A percentile compares a stretch with the other conserved stretches of the same genome.
phyloP scores from a whole-genome alignment of 1,140 invertebrate genomes.

The Pogonomyrmex californicus region DNA sequence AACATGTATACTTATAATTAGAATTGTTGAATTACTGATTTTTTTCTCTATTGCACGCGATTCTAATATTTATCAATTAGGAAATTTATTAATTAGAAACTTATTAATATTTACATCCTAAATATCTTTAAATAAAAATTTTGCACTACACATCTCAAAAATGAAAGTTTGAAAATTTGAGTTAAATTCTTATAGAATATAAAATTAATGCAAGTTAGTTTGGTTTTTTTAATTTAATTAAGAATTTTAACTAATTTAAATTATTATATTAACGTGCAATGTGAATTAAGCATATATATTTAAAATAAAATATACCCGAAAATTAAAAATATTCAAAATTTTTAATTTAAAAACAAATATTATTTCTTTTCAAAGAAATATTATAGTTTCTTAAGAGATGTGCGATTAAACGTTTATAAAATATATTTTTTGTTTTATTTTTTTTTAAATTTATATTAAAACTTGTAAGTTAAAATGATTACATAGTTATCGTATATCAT shows the following conservation, averaged over 20 bases:
- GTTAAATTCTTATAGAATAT: neutral
- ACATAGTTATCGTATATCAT: neutral
- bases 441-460: neutral
- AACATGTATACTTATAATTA: neutral
- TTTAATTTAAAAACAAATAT: neutral
- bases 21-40: neutral
- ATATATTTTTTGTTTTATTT: constrained; percentile 7
- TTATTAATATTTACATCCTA: neutral
- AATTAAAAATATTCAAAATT: neutral
- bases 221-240: no score
- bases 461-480: neutral
- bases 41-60: neutral
- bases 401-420: neutral
- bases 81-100: neutral
- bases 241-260: neutral
- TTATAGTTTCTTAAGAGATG: neutral
- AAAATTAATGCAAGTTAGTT: neutral
- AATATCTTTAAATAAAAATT: neutral
- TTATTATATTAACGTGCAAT: neutral
- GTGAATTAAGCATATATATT: neutral
- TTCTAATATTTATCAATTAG: neutral
- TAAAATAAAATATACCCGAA: neutral
- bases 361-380: neutral
- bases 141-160: neutral
- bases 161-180: neutral